Evolutionary conservation across 2,797 vertebrate genomes (phyloP).

Genomic region (Acanthopagrus latus): DNA sequence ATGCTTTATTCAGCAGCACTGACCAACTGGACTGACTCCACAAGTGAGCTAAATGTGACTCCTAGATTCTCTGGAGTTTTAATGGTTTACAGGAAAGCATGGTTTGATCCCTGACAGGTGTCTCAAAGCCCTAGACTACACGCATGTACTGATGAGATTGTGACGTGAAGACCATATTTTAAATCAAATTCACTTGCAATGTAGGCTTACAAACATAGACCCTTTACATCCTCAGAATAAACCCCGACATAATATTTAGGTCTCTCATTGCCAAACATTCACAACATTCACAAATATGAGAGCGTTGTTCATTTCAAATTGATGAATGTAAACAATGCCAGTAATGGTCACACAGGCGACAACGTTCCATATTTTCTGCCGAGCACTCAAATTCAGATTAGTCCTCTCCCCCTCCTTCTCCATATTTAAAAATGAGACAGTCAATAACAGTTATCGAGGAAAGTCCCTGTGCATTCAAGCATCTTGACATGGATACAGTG

Average conservation of each 20-base stretch:
- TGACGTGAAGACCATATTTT: background rate
- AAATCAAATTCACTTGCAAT: background rate
- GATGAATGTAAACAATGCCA: conserved; percentile 10
- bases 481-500: conserved; percentile 50
- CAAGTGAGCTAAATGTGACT: conserved; percentile 44
- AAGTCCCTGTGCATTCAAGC: conserved; percentile 37
- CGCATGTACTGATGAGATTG: conserved; percentile 10
- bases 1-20: conserved; percentile 73
- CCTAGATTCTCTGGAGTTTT: conserved; percentile 32
- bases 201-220: background rate
- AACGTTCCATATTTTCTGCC: conserved; percentile 11
- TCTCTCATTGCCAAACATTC: background rate
- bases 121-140: conserved; percentile 13
- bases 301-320: background rate
- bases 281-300: background rate
- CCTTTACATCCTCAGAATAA: background rate
- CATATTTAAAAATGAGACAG: conserved; percentile 34
- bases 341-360: background rate
- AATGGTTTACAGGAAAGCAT: conserved; percentile 33
- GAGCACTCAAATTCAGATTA: conserved; percentile 23
- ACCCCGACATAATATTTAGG: background rate
- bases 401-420: conserved; percentile 5
- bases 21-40: conserved; percentile 50
- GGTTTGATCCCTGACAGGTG: conserved; percentile 15
- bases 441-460: conserved; percentile 49